Conservation (phyloP, 2,113 vertebrate species). For the Megaleporinus macrocephalus region DNA sequence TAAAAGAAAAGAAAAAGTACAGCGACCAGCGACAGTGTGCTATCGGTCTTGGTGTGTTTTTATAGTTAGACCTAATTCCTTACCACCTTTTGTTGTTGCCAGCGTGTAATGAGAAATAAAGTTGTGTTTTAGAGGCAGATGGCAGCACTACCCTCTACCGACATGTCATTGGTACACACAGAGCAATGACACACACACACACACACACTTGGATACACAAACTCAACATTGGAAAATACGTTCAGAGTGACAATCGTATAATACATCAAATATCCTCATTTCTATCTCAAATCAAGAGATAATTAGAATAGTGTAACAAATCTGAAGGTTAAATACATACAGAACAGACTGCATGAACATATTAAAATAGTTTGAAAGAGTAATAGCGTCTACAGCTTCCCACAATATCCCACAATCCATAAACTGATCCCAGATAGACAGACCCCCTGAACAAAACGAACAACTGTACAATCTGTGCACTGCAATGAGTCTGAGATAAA, state of each 20-base stretch:
- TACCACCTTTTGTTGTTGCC: constrained; percentile 83
- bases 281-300: neutral
- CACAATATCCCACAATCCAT: no score
- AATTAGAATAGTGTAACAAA: neutral
- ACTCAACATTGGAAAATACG: neutral
- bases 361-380: neutral
- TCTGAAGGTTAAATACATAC: neutral
- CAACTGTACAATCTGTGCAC: neutral
- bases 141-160: constrained; percentile 56
- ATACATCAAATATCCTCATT: neutral
- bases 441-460: neutral
- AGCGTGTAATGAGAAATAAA: constrained; percentile 83
- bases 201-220: constrained; percentile 21
- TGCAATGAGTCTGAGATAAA: neutral
- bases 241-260: no score
- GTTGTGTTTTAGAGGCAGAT: constrained; percentile 70
- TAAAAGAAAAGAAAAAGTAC: constrained; percentile 55
- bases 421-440: neutral
- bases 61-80: constrained; percentile 77
- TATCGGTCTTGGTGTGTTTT: constrained; percentile 57
- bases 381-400: neutral
- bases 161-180: constrained; percentile 51
- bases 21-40: constrained; percentile 51
- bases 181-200: constrained; percentile 24
- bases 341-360: neutral